phyloP scores from a whole-genome alignment of 2,113 vertebrate genomes.

The Hippocampus mohnikei region DNA sequence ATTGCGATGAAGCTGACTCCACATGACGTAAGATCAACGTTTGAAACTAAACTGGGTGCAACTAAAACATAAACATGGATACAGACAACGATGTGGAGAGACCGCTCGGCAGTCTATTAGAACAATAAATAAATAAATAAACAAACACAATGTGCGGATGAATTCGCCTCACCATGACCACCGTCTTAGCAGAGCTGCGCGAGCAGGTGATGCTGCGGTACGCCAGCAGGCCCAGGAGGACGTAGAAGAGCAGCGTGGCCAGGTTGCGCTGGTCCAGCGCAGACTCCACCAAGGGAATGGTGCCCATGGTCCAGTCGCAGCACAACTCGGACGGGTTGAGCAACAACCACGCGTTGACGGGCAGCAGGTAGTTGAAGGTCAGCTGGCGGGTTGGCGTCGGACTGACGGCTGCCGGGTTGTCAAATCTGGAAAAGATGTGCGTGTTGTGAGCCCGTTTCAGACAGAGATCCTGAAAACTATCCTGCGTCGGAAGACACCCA shows the following conservation, averaged over 20 bases:
- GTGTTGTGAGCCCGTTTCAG: background rate
- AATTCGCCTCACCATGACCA: constrained; percentile 83
- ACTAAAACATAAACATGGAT: background rate
- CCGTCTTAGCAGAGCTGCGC: constrained; percentile 86
- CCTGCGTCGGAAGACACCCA: background rate
- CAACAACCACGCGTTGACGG: constrained; percentile 94
- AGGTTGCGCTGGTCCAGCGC: constrained; percentile 85
- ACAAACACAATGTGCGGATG: no score
- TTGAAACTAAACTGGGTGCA: no score
- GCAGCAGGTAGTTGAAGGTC: constrained; percentile 97
- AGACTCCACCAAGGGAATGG: constrained; percentile 92
- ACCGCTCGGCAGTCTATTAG: no score
- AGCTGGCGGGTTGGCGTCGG: constrained; percentile 85
- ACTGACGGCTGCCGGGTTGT: constrained; percentile 97
- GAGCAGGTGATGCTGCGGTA: constrained; percentile 83
- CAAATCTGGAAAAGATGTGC: constrained; percentile 76
- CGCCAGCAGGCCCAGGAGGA: constrained; percentile 77
- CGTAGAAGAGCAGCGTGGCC: constrained; percentile 87
- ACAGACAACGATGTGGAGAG: background rate
- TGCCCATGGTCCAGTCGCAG: constrained; percentile 99
- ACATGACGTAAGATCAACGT: no score
- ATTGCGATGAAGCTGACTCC: no score
- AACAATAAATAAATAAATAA: no score
- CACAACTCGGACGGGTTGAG: constrained; percentile 94
- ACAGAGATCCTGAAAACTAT: background rate